phyloP scores from a whole-genome alignment of 2,888 invertebrate species.

The Nebria salina region DNA sequence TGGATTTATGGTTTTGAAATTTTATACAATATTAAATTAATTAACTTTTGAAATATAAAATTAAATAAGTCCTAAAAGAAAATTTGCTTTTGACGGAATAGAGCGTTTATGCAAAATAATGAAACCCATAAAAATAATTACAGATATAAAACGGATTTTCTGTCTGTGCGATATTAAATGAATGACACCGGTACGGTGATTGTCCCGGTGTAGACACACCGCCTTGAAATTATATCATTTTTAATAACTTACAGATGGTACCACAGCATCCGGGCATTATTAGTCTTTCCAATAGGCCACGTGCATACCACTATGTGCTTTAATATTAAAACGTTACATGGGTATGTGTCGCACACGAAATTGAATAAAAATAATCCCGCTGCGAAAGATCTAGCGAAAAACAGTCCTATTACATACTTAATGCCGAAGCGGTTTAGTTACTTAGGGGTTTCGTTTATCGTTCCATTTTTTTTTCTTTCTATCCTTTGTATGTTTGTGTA shows the following conservation, averaged over 20 bases:
- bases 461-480: background rate
- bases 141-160: background rate
- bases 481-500: background rate
- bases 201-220: background rate
- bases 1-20: no score
- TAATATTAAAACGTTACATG: conserved; percentile 6
- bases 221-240: conserved; percentile 11
- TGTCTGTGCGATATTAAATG: background rate
- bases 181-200: background rate
- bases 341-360: background rate
- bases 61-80: no score
- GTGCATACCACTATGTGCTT: background rate
- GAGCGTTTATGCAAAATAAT: background rate
- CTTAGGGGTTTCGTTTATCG: background rate
- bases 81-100: background rate
- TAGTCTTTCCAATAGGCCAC: background rate
- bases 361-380: background rate
- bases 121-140: background rate
- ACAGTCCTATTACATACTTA: background rate
- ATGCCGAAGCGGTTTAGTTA: background rate
- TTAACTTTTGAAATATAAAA: background rate
- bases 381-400: background rate
- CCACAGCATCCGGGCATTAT: background rate
- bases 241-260: conserved; percentile 17
- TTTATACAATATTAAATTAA: background rate